Conservation (phyloP, 2,113 vertebrate genomes). For the Eretmochelys imbricata region DNA sequence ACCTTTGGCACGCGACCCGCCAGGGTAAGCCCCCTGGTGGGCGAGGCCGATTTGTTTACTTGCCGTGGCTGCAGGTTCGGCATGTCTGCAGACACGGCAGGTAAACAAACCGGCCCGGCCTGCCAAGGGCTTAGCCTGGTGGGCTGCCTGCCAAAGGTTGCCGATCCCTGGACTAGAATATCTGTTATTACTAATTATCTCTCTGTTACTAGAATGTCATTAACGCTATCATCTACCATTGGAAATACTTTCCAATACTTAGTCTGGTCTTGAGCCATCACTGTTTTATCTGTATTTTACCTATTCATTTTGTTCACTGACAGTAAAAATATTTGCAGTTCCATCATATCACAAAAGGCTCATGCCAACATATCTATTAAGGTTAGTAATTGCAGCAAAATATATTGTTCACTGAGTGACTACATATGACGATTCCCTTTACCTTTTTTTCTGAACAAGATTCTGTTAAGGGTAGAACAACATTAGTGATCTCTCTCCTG, state of each 20-base stretch:
- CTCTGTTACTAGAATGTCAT: background rate
- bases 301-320: background rate
- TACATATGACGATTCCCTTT: background rate
- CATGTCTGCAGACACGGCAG: no score
- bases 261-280: background rate
- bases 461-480: background rate
- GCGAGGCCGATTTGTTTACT: no score
- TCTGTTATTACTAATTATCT: background rate
- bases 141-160: no score
- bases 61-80: no score
- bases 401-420: fast-evolving
- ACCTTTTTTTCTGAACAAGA: background rate
- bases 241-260: background rate
- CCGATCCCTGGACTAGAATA: background rate
- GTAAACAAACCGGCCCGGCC: no score
- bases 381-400: background rate
- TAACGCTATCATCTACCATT: background rate
- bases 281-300: background rate
- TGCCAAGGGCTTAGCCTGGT: no score
- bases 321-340: background rate
- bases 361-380: background rate
- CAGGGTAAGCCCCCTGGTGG: no score
- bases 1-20: no score
- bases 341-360: background rate
- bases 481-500: no score